Evolutionary conservation across 2,113 vertebrate species (phyloP).

Genomic region (Oryctolagus cuniculus): mOryCun1.1 NC_091450.1:13671001-13671500

Average conservation of each 20-base stretch:
- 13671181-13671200: background rate
- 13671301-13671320: slow-evolving; percentile 53
- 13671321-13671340: slow-evolving; percentile 75
- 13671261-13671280: background rate
- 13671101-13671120: background rate
- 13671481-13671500: no score
- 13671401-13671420: slow-evolving; percentile 61
- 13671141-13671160: background rate
- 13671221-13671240: background rate
- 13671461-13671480: no score
- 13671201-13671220: background rate
- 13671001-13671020: background rate
- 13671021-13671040: background rate
- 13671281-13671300: slow-evolving; percentile 48
- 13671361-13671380: slow-evolving; percentile 60
- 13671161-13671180: background rate
- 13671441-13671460: no score
- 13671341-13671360: slow-evolving; percentile 66
- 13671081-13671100: background rate
- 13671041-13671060: background rate
- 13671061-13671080: background rate
- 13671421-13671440: background rate
- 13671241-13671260: background rate
- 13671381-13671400: slow-evolving; percentile 44
- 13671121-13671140: background rate